Base-by-base conservation (phyloP, 30 jellyfish, hydroid and myxozoan genomes). In the Phacellophora camtschatica region DNA sequence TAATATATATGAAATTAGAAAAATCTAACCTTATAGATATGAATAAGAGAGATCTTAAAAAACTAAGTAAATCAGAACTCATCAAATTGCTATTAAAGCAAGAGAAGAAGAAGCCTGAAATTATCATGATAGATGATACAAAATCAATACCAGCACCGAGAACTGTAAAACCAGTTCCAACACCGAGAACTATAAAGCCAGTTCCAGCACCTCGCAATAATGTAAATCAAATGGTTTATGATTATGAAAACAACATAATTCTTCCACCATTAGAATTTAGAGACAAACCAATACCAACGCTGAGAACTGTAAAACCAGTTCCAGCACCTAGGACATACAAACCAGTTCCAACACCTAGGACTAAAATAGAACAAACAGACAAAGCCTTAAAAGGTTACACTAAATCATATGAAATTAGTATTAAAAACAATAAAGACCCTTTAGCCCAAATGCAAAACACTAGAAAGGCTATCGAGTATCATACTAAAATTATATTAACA, bases 21-120 rank as follows among this genome's bases (percentile, higher is more conserved):
- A 65, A 27, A 65, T 30, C 79, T 65, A 65, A 30, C 59, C 79
- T 4, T 46, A 46, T 71, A 71, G 54, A 24, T 35, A 42, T 71
- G 74, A 48, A 45, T 25, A 71, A 71, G 74, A 53, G 74, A 11
- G 74, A 71, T 6, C 53, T 71, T 6, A 71, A 42, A 25, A 49
- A 53, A 71, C 74, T 71, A 2, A 71, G 74, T 48, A 71, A 71
- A 49, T 71, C 85, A 27, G 54, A 71, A 31, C 85, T 71, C 33
- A 48, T 71, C 74, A 48, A 42, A 24, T 23, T 46, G 72, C 29
- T 49, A 30, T 53, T 71, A 71, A 42, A 23, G 72, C 85, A 71
- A 48, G 74, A 30, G 57, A 49, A 18, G 42, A 4, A 43, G 30
- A 71, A 7, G 32, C 85, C 72, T 56, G 36, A 56, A 56, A 22